Conservation (phyloP, 2,888 invertebrate species). For the Cynaeus angustus region DNA sequence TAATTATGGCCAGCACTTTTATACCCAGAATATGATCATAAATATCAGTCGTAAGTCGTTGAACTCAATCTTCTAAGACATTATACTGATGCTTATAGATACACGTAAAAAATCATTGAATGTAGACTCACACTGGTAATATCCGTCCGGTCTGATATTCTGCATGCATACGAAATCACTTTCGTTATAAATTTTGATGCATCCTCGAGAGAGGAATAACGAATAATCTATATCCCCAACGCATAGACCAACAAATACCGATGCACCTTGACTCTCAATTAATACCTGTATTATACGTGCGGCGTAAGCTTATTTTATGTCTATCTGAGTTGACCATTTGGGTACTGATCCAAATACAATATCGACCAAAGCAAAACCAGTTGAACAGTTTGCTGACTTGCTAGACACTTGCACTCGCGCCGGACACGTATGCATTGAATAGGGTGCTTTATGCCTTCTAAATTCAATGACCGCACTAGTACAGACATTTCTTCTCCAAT, state of each 20-base stretch:
- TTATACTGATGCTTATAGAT: conserved; percentile 8
- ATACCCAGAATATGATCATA: too few species aligned
- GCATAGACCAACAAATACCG: conserved; percentile 67
- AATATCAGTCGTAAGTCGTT: background rate
- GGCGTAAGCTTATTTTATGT: conserved; percentile 67
- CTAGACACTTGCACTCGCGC: conserved; percentile 63
- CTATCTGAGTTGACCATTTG: conserved; percentile 62
- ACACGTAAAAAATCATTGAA: conserved; percentile 11
- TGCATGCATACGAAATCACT: conserved; percentile 65
- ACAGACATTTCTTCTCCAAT: conserved; percentile 52
- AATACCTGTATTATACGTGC: conserved; percentile 63
- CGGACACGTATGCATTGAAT: conserved; percentile 65
- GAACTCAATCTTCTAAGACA: background rate
- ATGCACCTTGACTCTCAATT: conserved; percentile 68
- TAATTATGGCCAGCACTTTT: too few species aligned
- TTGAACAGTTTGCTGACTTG: conserved; percentile 54
- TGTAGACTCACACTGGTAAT: conserved; percentile 17
- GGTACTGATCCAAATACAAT: conserved; percentile 52
- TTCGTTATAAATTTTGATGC: conserved; percentile 62
- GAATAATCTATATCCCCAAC: conserved; percentile 68
- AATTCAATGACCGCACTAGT: conserved; percentile 65
- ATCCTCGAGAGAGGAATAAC: conserved; percentile 63
- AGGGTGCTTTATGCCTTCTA: conserved; percentile 67
- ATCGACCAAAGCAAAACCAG: conserved; percentile 37
- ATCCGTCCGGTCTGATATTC: conserved; percentile 63